Conservation (phyloP, 2,888 invertebrate genomes). For the Eristalinus aeneus region DNA sequence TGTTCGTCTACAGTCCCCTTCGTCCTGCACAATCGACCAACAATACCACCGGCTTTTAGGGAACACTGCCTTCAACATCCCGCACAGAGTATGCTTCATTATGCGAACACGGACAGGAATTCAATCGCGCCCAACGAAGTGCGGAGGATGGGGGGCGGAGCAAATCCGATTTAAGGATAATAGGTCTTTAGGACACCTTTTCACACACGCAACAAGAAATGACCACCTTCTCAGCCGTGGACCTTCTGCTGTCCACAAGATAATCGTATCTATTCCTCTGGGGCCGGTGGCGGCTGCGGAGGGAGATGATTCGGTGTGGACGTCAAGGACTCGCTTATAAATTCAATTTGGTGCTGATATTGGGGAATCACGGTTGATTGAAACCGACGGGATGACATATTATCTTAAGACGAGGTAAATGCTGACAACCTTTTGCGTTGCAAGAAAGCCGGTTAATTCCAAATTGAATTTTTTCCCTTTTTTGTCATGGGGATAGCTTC, state of each 20-base stretch:
- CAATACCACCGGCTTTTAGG: conserved; percentile 60
- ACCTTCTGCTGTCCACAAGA: conserved; percentile 42
- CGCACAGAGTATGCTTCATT: conserved; percentile 58
- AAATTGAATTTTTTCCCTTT: conserved; percentile 57
- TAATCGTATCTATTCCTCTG: neutral
- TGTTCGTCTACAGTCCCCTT: neutral
- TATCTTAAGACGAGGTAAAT: conserved; percentile 55
- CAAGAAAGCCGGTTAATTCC: conserved; percentile 51
- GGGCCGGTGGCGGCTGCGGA: neutral
- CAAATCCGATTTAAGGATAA: conserved; percentile 69
- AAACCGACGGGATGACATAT: conserved; percentile 13
- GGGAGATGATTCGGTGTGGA: neutral
- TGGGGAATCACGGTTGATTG: conserved; percentile 27
- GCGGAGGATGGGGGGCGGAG: neutral
- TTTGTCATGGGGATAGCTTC: neutral
- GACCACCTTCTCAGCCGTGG: conserved; percentile 56
- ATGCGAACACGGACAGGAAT: conserved; percentile 54
- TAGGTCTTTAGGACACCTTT: conserved; percentile 69
- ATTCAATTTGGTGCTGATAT: conserved; percentile 67
- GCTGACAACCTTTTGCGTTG: conserved; percentile 50
- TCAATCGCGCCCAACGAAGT: conserved; percentile 30
- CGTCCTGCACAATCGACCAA: conserved; percentile 23
- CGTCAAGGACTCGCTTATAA: conserved; percentile 37
- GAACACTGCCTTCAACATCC: conserved; percentile 57
- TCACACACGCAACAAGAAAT: conserved; percentile 68